Percentiles rank a stretch among this genome's conserved stretches.
phyloP scores from a whole-genome alignment of 2,113 vertebrate genomes.

The Apodemus speciosus region DNA sequence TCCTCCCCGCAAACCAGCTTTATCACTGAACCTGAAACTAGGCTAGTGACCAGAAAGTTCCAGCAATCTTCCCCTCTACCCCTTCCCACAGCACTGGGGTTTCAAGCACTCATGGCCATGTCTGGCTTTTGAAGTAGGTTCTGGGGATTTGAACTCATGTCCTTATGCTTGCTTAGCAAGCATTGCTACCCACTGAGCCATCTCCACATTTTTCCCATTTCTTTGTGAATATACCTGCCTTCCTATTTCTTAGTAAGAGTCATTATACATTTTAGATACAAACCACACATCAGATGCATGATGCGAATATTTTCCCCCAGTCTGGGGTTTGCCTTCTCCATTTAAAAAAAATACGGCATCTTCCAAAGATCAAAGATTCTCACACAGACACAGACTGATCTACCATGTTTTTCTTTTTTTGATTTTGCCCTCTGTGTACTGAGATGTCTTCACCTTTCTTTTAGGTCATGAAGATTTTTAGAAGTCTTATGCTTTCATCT shows the following conservation, averaged over 20 bases:
- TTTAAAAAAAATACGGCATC: neutral
- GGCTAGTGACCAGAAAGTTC: neutral
- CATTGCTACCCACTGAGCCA: neutral
- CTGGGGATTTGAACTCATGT: neutral
- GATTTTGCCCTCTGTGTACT: neutral
- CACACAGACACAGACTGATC: neutral
- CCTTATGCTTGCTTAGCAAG: no score
- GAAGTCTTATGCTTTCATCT: neutral
- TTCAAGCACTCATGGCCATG: neutral
- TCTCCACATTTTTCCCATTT: neutral
- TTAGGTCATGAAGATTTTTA: neutral
- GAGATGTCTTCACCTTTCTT: neutral
- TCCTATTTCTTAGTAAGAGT: neutral
- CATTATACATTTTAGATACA: neutral
- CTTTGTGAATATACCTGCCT: neutral
- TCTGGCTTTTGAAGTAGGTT: neutral
- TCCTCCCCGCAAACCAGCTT: neutral
- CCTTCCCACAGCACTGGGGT: neutral
- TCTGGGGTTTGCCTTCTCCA: neutral
- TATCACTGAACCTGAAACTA: neutral
- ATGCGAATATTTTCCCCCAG: conserved; percentile 21
- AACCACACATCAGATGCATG: neutral
- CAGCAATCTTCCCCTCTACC: neutral
- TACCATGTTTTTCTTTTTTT: neutral
- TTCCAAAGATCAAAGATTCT: conserved; percentile 20